These are phyloP conservation scores for Sebastes umbrosus DNA, from an alignment of 2,797 vertebrate species.

Conservation along the genomic window DNA sequence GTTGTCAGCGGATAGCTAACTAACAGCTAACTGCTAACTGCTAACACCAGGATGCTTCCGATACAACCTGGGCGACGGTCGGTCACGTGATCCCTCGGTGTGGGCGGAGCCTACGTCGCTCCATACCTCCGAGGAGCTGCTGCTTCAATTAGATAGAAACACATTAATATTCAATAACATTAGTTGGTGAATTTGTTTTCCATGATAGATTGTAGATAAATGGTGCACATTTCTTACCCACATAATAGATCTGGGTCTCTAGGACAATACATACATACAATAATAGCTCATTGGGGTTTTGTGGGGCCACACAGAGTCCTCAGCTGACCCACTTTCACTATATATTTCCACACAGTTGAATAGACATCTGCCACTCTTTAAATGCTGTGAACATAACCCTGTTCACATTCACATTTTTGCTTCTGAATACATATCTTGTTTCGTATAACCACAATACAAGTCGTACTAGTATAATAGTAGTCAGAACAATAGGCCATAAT, in stretches of 20 bases:
- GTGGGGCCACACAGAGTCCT: neutral
- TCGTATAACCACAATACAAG: no score
- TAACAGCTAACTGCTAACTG: constrained; percentile 52
- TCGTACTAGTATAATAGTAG: no score
- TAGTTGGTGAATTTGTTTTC: neutral
- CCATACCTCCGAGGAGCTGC: neutral
- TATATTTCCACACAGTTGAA: no score
- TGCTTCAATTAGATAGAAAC: no score
- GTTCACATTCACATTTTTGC: no score
- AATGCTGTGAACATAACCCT: no score
- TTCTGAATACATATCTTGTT: no score
- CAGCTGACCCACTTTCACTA: neutral
- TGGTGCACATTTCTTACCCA: neutral
- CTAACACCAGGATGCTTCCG: constrained; percentile 76
- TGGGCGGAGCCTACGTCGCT: constrained; percentile 49
- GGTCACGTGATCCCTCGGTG: constrained; percentile 64
- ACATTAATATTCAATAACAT: neutral
- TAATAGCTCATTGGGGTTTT: neutral
- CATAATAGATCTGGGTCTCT: no score
- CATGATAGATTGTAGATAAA: neutral
- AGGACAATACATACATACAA: no score
- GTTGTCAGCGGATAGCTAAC: constrained; percentile 36
- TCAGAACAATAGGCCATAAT: no score
- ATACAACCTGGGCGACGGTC: constrained; percentile 76
- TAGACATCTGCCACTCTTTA: no score